phyloP scores from a whole-genome alignment of 2,888 invertebrate genomes.

The Papilio demoleus region DNA sequence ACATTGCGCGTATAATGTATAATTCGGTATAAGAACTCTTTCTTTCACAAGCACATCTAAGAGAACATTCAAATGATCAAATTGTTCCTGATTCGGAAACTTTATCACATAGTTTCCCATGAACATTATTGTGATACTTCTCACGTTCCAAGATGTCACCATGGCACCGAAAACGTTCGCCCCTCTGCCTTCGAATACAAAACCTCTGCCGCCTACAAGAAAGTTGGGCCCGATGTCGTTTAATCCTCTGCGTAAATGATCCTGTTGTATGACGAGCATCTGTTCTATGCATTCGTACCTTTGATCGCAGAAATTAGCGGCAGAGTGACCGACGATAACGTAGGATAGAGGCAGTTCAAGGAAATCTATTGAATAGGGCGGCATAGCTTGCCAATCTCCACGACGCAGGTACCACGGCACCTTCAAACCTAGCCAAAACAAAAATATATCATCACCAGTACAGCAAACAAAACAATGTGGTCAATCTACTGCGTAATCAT shows the following conservation, averaged over 20 bases:
- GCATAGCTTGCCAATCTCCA: slow-evolving; percentile 71
- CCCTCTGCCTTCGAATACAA: slow-evolving; percentile 72
- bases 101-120: slow-evolving; percentile 64
- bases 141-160: slow-evolving; percentile 60
- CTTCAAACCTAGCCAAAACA: slow-evolving; percentile 64
- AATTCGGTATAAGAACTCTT: slow-evolving; percentile 56
- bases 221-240: slow-evolving; percentile 72
- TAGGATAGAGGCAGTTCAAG: slow-evolving; percentile 59
- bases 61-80: slow-evolving; percentile 59
- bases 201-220: slow-evolving; percentile 66
- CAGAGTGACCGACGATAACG: slow-evolving; percentile 70
- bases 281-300: slow-evolving; percentile 60
- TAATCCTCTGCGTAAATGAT: slow-evolving; percentile 57
- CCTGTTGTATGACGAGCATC: slow-evolving; percentile 59
- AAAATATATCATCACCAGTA: slow-evolving; percentile 36
- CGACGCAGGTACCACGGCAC: slow-evolving; percentile 74
- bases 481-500: background rate
- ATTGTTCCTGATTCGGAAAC: slow-evolving; percentile 54
- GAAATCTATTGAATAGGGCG: slow-evolving; percentile 54
- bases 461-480: background rate
- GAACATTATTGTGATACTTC: slow-evolving; percentile 67
- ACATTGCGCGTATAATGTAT: slow-evolving; percentile 62
- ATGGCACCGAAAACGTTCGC: slow-evolving; percentile 66
- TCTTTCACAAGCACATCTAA: slow-evolving; percentile 57
- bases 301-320: slow-evolving; percentile 54